Evolutionary conservation across 1,140 invertebrate species (phyloP), one percentile per base, ranked within the genome.

Genomic region (Drosophila saltans): DNA sequence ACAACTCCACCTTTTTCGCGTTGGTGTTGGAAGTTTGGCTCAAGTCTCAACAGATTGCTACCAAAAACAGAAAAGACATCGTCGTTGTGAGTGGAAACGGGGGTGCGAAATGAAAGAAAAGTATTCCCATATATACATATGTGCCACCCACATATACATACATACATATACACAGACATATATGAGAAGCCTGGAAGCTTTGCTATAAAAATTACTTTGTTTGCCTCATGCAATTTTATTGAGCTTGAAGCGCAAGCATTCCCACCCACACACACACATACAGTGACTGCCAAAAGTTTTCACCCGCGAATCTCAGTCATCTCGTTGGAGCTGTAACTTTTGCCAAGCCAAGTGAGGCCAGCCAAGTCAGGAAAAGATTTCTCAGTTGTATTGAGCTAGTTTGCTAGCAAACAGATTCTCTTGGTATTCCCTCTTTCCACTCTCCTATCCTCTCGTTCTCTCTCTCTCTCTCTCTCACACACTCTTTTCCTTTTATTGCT

Each of bases 151-250:
- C 58, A 65, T 68, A 61, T 30, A 30, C 28, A 30, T 30, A 30
- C 28, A 30, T 30, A 30, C 28, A 30, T 30, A 30, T 0, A 59
- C 72, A 58, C 65, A 30, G 62, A 52, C 61, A 69, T 39, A n/a
- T 58, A 41, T 66, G n/a, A 71, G 7, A 66, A 45, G 45, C 8
- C 56, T 45, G 60, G 36, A 75, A 75, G 73, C 67, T 74, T 41
- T 66, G 76, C 76, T 83, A 77, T 86, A 88, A 86, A 86, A 86
- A 86, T 86, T 88, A 88, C 82, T 86, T 86, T 86, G 82, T 86
- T 86, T 88, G 82, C 83, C 82, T 83, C 76, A 75, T 83, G 82
- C 83, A 72, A 77, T 86, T 86, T 86, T 88, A 86, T 86, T 86
- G 82, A 77, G 82, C 82, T 78, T 57, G 71, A 59, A 71, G 57